A percentile compares a stretch with the other conserved stretches of the same genome.
phyloP scores from a whole-genome alignment of 2,797 vertebrate genomes.

The Falco cherrug region DNA sequence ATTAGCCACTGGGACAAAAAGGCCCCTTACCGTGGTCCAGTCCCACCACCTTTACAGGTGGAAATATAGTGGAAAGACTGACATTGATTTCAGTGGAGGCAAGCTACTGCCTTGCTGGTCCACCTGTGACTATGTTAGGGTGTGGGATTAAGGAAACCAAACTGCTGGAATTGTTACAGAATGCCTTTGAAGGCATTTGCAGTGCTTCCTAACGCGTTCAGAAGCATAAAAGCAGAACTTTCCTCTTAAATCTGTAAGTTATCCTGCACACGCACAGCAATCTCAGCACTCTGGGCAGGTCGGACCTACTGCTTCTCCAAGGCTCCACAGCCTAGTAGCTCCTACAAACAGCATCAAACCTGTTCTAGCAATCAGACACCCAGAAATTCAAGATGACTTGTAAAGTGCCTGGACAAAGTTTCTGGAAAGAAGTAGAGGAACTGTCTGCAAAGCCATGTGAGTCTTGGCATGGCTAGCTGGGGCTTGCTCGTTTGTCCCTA shows the following conservation, averaged over 20 bases:
- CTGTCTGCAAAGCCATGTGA: neutral
- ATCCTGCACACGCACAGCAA: fast-evolving
- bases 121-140: neutral
- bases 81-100: neutral
- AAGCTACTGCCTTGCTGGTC: neutral
- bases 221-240: neutral
- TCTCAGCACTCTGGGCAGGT: neutral
- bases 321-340: neutral
- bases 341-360: neutral
- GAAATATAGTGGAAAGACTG: neutral
- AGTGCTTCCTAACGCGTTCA: neutral
- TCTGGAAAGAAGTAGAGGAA: neutral
- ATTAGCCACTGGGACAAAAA: neutral
- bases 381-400: neutral
- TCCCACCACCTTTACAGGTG: neutral
- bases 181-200: neutral
- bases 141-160: neutral
- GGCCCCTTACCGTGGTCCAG: no score
- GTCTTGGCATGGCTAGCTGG: neutral
- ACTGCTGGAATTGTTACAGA: neutral
- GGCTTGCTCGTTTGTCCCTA: fast-evolving
- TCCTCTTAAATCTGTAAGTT: neutral
- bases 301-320: neutral
- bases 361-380: neutral
- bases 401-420: neutral